phyloP scores from a whole-genome alignment of 2,888 invertebrate species.

The Pachymerium ferrugineum region DNA sequence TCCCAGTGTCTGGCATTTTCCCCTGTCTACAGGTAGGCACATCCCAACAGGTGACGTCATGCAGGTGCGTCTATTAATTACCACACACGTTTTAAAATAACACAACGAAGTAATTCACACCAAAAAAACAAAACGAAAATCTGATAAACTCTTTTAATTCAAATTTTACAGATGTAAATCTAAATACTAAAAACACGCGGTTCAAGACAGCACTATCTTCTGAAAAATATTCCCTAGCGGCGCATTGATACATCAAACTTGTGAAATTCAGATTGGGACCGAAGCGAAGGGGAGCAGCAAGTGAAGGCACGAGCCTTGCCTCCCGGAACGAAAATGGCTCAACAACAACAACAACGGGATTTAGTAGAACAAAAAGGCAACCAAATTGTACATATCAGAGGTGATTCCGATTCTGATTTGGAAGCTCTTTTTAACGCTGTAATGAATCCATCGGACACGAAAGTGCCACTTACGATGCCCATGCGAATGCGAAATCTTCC shows the following conservation, averaged over 20 bases:
- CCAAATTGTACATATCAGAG: conserved; percentile 76
- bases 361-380: conserved; percentile 44
- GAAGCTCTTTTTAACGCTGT: conserved; percentile 94
- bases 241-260: background rate
- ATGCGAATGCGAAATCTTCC: conserved; percentile 94
- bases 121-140: background rate
- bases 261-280: background rate
- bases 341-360: background rate
- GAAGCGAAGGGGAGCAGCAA: background rate
- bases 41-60: background rate
- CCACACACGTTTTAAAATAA: background rate
- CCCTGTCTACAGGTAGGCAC: background rate
- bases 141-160: too few species aligned
- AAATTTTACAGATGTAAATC: too few species aligned
- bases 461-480: conserved; percentile 79
- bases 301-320: background rate
- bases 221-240: too few species aligned
- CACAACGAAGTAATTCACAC: background rate
- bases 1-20: too few species aligned
- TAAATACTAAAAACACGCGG: too few species aligned
- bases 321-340: background rate
- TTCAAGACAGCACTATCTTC: too few species aligned
- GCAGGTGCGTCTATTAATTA: background rate
- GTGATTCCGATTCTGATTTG: conserved; percentile 90
- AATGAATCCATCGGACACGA: conserved; percentile 79